A percentile compares a stretch with the other conserved stretches of the same genome.
phyloP scores from a whole-genome alignment of 2,888 invertebrate genomes.

The Lasiommata megera region DNA sequence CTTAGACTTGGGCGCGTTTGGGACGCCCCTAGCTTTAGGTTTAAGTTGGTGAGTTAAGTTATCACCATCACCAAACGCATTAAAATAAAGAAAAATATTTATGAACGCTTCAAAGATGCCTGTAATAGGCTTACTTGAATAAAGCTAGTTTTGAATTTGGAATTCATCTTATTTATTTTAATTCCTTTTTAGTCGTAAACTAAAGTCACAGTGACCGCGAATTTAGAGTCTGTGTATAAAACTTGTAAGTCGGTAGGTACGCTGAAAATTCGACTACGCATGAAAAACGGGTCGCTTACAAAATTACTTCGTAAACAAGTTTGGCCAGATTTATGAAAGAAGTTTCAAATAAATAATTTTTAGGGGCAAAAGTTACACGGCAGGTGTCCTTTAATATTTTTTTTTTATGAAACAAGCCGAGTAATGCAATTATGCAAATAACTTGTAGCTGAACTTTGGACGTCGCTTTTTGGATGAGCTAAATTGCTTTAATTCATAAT shows the following conservation, averaged over 20 bases:
- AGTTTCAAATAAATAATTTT: conserved; percentile 76
- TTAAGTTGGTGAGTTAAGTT: too few species aligned
- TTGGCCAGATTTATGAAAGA: conserved; percentile 77
- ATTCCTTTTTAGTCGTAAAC: too few species aligned
- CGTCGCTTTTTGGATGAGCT: conserved; percentile 26
- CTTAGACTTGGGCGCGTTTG: too few species aligned
- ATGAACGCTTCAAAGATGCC: too few species aligned
- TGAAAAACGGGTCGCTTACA: conserved; percentile 50
- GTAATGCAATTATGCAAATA: conserved; percentile 76
- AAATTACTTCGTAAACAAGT: conserved; percentile 79
- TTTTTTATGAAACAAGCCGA: conserved; percentile 60
- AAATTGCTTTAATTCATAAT: conserved; percentile 22
- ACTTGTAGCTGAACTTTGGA: conserved; percentile 40
- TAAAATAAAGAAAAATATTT: too few species aligned
- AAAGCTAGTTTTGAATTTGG: too few species aligned
- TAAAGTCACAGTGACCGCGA: neutral
- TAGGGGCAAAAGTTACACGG: conserved; percentile 70
- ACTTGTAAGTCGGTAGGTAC: neutral
- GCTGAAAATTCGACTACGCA: conserved; percentile 11
- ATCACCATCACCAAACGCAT: too few species aligned
- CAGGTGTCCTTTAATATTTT: conserved; percentile 75
- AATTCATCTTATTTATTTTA: too few species aligned
- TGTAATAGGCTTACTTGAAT: too few species aligned
- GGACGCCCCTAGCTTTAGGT: too few species aligned
- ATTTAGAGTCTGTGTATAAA: too few species aligned